phyloP scores from a whole-genome alignment of 2,113 vertebrate genomes.

The Solenodon paradoxus region DNA sequence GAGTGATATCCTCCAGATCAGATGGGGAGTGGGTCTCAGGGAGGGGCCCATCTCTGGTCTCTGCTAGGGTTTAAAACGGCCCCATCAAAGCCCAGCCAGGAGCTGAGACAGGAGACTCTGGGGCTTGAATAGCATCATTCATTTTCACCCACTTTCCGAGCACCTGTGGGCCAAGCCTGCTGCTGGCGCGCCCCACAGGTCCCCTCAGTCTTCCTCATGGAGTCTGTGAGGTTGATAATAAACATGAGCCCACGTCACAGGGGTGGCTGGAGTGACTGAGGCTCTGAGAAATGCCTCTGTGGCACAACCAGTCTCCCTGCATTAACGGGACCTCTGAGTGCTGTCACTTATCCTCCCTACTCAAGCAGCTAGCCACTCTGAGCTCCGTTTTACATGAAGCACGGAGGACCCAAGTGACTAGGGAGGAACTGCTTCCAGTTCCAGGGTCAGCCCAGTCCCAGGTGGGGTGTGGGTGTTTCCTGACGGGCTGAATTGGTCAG shows the following conservation, averaged over 20 bases:
- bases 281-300: not conserved
- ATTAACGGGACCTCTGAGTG: too few species aligned
- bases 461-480: too few species aligned
- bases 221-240: too few species aligned
- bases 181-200: not conserved
- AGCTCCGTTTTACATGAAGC: not conserved
- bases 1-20: not conserved
- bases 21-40: not conserved
- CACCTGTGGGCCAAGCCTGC: not conserved
- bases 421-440: not conserved
- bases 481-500: not conserved
- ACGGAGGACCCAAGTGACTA: not conserved
- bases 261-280: not conserved
- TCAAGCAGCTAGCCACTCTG: not conserved
- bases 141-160: accelerated
- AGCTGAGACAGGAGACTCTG: too few species aligned
- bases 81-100: not conserved
- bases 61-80: not conserved
- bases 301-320: too few species aligned
- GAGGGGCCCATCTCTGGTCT: not conserved
- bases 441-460: not conserved
- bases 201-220: accelerated
- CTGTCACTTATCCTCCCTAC: too few species aligned
- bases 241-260: not conserved
- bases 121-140: not conserved